Evolutionary conservation across 2,797 vertebrate genomes (phyloP), one percentile per base, ranked within the genome.

Genomic region (Buceros bicornis): DNA sequence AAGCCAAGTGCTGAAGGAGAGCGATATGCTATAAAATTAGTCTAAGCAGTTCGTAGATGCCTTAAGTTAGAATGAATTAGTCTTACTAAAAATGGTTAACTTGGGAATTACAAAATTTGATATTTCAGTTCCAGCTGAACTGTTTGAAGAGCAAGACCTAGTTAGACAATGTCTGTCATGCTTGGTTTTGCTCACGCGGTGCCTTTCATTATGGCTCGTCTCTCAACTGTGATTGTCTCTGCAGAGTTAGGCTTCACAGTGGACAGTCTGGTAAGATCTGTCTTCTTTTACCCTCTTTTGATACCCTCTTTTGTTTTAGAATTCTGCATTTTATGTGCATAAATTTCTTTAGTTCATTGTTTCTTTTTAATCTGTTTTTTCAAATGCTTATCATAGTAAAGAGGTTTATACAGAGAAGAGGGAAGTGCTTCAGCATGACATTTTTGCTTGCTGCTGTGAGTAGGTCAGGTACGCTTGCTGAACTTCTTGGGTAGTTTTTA

Each of bases 141-240:
- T 29, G 67, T 12, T 7, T 45, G 57, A 81, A 77, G 37, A 69
- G 10, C 17, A 45, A 56, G 29, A 71, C 37, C 11, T 56, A 13
- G 20, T 42, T 42, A 58, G 56, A 53, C 43, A 65, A 5, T 29
- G 28, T 83, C 29, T 22, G 0, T 77, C 12, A 4, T 73, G 35
- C 43, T 43, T 77, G 18, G 0, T 82, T 82, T 73, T 77, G 10
- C 15, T 62, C 1, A 2, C 29, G 2, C 0, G 1, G 20, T 72
- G 50, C 62, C n/a, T 84, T 89, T 85, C 21, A 13, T 87, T 77
- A 16, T 29, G 40, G 24, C 35, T 86, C 3, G 5, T 78, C 10
- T 80, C 16, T 66, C 43, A 29, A 2, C 42, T 64, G 31, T 65
- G 50, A 10, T 72, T 45, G 53, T 74, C 50, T 61, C 0, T 64